These are phyloP conservation scores for Drosophila macrospina DNA, from an alignment of 2,888 invertebrate species.

Conservation along the genomic window DNA sequence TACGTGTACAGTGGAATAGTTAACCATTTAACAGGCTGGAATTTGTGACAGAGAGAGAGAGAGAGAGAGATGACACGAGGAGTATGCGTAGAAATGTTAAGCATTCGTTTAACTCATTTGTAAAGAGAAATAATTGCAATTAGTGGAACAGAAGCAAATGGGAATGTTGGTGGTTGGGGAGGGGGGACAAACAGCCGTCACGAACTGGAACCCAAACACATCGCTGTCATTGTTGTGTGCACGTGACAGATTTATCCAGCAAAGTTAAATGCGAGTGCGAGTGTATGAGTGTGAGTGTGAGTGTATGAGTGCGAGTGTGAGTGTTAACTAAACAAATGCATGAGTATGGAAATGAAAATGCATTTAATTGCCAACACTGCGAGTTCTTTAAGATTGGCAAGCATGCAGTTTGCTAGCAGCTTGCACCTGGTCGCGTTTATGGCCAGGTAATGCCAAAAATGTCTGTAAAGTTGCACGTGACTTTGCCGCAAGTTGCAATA, in stretches of 20 bases:
- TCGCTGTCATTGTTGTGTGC: conserved; percentile 54
- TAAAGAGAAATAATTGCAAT: conserved; percentile 47
- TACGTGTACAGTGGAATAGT: conserved; percentile 24
- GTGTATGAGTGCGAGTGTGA: not conserved
- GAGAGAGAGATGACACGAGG: too few relatives aligned
- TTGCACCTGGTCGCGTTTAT: conserved; percentile 37
- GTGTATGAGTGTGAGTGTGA: conserved; percentile 8
- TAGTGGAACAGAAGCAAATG: conserved; percentile 17
- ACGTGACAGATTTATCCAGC: conserved; percentile 68
- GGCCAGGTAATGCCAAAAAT: conserved; percentile 58
- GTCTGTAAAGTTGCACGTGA: conserved; percentile 80
- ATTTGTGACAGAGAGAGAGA: conserved; percentile 23
- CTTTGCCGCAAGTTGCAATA: conserved; percentile 74
- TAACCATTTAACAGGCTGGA: conserved; percentile 3
- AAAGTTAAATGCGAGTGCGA: conserved; percentile 47
- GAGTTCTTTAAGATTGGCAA: conserved; percentile 34
- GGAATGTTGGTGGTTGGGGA: too few relatives aligned
- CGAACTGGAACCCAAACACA: conserved; percentile 33
- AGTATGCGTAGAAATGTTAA: conserved; percentile 29
- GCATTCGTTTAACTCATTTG: conserved; percentile 49
- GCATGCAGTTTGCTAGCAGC: conserved; percentile 35
- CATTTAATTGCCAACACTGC: conserved; percentile 50
- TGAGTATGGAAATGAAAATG: conserved; percentile 52
- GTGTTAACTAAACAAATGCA: conserved; percentile 16
- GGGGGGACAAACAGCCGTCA: not conserved